Percentiles rank a stretch among this genome's conserved stretches.
Conservation (phyloP, 2,113 vertebrate species). For the Spea bombifrons region DNA sequence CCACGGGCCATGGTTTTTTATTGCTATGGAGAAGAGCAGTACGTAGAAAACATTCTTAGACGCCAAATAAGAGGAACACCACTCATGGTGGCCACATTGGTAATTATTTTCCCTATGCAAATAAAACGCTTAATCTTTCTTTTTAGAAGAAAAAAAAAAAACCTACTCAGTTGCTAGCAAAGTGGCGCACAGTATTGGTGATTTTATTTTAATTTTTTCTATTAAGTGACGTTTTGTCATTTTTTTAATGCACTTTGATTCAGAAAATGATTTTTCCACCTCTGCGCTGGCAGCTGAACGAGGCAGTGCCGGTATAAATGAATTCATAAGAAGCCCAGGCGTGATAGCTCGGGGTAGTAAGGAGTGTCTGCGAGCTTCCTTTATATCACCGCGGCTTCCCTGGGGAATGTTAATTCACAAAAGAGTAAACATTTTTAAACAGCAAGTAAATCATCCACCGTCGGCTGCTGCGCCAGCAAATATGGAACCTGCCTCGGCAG, state of each 20-base stretch:
- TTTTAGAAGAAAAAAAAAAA: no score
- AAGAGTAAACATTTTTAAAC: constrained; percentile 43
- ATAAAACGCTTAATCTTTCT: not conserved
- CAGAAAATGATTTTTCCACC: not conserved
- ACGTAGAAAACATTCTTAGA: no score
- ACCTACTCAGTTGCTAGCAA: no score
- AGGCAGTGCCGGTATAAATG: constrained; percentile 28
- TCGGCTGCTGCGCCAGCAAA: constrained; percentile 18
- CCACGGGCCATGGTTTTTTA: no score
- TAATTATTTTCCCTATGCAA: not conserved
- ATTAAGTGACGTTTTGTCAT: not conserved
- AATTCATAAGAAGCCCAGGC: constrained; percentile 32
- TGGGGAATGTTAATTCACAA: constrained; percentile 40
- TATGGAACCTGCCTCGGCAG: constrained; percentile 31
- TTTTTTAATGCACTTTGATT: constrained; percentile 17
- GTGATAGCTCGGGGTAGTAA: constrained; percentile 27
- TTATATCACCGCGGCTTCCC: constrained; percentile 33
- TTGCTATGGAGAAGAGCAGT: no score
- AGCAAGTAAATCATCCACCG: constrained; percentile 35
- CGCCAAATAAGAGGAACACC: not conserved
- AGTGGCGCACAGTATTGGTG: not conserved
- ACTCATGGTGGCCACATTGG: not conserved
- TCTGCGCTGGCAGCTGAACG: constrained; percentile 15
- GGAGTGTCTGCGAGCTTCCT: constrained; percentile 32
- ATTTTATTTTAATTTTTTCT: not conserved